phyloP scores from a whole-genome alignment of 2,113 vertebrate genomes.

The Coreoperca whiteheadi region DNA sequence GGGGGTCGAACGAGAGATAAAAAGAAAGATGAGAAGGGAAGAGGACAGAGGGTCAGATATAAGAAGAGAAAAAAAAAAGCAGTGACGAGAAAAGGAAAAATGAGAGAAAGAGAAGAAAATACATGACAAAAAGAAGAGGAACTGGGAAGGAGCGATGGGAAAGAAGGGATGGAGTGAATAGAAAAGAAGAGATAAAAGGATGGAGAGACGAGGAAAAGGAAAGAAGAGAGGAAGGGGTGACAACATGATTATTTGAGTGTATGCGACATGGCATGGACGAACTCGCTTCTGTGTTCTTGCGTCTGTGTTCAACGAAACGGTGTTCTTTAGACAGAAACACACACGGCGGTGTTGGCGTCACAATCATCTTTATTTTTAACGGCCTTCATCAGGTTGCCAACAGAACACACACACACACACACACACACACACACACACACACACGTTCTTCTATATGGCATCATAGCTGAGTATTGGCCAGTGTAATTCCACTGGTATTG shows the following conservation, averaged over 20 bases:
- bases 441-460: conserved; percentile 26
- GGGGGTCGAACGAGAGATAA: too few species aligned
- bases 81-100: too few species aligned
- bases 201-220: not conserved
- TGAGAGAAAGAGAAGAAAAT: too few species aligned
- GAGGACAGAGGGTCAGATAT: too few species aligned
- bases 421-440: conserved; percentile 15
- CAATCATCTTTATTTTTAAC: conserved; percentile 9
- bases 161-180: too few species aligned
- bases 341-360: not conserved
- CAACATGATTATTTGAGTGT: not conserved
- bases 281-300: too few species aligned
- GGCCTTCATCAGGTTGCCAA: not conserved
- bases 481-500: conserved; percentile 11
- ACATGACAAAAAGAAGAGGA: too few species aligned
- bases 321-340: not conserved
- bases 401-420: conserved; percentile 13
- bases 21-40: too few species aligned
- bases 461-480: conserved; percentile 29
- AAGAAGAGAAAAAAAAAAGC: too few species aligned
- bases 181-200: not conserved
- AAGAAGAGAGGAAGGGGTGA: not conserved
- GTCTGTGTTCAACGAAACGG: too few species aligned
- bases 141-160: not conserved
- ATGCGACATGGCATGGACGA: too few species aligned